Evolutionary conservation across 2,888 invertebrate genomes (phyloP).

Genomic region (Drosophila barbarae): DNA sequence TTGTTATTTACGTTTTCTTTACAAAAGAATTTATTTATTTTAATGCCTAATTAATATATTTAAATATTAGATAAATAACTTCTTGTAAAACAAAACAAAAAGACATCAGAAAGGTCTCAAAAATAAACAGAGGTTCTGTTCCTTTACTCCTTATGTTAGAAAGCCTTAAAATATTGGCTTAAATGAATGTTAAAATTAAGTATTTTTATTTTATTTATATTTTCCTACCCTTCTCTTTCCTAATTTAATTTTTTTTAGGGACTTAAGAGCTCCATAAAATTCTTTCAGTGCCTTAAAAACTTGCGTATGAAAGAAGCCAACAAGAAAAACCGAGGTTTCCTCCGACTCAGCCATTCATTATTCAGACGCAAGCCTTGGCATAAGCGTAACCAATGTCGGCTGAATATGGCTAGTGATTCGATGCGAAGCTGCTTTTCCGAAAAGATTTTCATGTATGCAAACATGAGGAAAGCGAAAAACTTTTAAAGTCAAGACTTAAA

Average conservation of each 20-base stretch:
- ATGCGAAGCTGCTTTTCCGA: conserved; percentile 9
- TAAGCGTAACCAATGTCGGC: conserved; percentile 46
- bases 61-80: neutral
- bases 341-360: conserved; percentile 32
- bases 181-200: no score
- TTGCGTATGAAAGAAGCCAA: conserved; percentile 26
- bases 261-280: neutral
- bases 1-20: neutral
- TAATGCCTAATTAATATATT: neutral
- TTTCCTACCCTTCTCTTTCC: no score
- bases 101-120: neutral
- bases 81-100: neutral
- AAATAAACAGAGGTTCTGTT: neutral
- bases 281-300: conserved; percentile 19
- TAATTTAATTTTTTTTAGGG: neutral
- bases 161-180: no score
- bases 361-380: conserved; percentile 35
- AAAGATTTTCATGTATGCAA: conserved; percentile 52
- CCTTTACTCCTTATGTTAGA: no score
- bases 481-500: conserved; percentile 56
- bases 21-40: neutral
- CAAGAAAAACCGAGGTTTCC: conserved; percentile 31
- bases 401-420: conserved; percentile 34
- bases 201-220: no score
- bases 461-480: conserved; percentile 9